Conservation (phyloP, 2,113 vertebrate genomes). For the rabbit (Oryctolagus cuniculus) region mOryCun1.1 NC_091440.1:27781501-27782000, state of each 20-base stretch:
- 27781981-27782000: background rate
- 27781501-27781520: background rate
- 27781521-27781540: background rate
- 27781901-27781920: background rate
- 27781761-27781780: background rate
- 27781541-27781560: background rate
- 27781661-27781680: background rate
- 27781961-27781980: background rate
- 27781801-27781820: background rate
- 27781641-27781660: slow-evolving; percentile 7
- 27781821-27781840: background rate
- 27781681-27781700: slow-evolving; percentile 28
- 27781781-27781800: background rate
- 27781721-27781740: background rate
- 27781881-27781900: background rate
- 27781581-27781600: background rate
- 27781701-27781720: background rate
- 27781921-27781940: background rate
- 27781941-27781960: background rate
- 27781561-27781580: slow-evolving; percentile 26
- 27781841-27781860: no score
- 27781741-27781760: background rate
- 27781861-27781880: no score
- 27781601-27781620: slow-evolving; percentile 16
- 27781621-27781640: background rate